These are phyloP conservation scores for Salmo trutta DNA, from an alignment of 2,797 vertebrate species.

Conservation along the genomic window DNA sequence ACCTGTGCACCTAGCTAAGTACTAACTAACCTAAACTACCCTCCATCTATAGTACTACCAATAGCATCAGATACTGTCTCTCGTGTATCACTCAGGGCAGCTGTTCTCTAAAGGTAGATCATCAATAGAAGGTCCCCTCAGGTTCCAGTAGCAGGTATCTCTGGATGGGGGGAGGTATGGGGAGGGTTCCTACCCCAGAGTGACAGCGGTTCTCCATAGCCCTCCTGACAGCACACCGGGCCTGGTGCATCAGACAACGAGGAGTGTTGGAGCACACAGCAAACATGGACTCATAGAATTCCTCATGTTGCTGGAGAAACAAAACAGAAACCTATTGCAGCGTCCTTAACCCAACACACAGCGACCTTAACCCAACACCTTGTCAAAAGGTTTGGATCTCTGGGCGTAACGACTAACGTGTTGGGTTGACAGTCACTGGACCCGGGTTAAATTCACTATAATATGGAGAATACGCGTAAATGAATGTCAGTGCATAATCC, in stretches of 20 bases:
- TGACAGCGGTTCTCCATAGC: constrained; percentile 66
- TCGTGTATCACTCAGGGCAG: background rate
- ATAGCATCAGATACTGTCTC: background rate
- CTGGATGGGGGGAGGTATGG: constrained; percentile 76
- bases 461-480: too few relatives aligned
- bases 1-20: too few relatives aligned
- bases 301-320: constrained; percentile 75
- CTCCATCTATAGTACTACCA: background rate
- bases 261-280: constrained; percentile 83
- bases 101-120: background rate
- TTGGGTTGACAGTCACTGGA: too few relatives aligned
- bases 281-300: constrained; percentile 92
- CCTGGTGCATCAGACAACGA: constrained; percentile 88
- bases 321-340: constrained; percentile 10
- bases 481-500: too few relatives aligned
- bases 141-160: constrained; percentile 84
- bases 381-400: too few relatives aligned
- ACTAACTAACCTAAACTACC: too few relatives aligned
- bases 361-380: too few relatives aligned
- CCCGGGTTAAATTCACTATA: too few relatives aligned
- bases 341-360: too few relatives aligned
- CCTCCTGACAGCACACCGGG: constrained; percentile 76
- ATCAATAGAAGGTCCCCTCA: constrained; percentile 76
- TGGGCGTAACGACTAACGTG: too few relatives aligned
- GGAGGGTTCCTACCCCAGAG: constrained; percentile 68